Percentiles rank a stretch among this genome's conserved stretches.
phyloP scores from a whole-genome alignment of 2,113 vertebrate species.

The Oxyruncus cristatus region DNA sequence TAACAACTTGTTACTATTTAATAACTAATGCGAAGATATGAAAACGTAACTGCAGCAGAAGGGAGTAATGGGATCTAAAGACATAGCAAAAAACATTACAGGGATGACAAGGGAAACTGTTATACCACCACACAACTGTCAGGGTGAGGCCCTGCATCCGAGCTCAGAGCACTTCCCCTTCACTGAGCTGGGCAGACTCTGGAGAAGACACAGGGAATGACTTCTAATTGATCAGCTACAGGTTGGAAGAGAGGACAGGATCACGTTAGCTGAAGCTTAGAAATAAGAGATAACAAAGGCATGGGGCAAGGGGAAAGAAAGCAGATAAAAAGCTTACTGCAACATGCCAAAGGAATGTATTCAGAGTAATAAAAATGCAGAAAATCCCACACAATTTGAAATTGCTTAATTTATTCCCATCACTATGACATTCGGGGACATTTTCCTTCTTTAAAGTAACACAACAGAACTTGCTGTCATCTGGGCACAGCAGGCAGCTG shows the following conservation, averaged over 20 bases:
- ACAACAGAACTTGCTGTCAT: background rate
- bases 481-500: background rate
- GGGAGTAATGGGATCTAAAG: rapidly evolving
- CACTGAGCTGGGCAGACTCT: background rate
- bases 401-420: background rate
- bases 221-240: background rate
- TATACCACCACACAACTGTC: background rate
- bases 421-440: background rate
- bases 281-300: background rate
- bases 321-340: background rate
- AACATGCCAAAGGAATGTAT: background rate
- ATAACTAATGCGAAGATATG: background rate
- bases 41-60: background rate
- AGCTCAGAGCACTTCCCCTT: background rate
- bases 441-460: background rate
- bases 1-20: background rate
- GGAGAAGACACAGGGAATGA: background rate
- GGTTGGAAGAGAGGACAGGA: background rate
- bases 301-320: background rate
- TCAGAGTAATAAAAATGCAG: background rate
- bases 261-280: background rate
- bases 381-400: background rate
- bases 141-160: background rate
- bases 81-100: background rate
- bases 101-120: background rate